Conservation (phyloP, 2,888 invertebrate species). For the Troides aeacus region DNA sequence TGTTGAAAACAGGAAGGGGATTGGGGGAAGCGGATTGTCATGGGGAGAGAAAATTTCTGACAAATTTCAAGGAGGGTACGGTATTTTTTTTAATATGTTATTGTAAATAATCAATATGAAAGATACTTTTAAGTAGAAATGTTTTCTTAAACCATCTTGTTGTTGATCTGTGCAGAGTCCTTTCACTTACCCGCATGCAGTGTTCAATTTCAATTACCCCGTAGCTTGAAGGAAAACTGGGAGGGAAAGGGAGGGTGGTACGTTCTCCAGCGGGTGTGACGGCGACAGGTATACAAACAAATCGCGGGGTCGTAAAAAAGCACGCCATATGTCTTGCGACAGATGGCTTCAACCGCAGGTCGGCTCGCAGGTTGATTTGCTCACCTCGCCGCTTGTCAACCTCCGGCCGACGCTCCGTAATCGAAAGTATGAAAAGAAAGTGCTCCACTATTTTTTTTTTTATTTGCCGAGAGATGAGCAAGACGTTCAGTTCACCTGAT, state of each 20-base stretch:
- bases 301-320: conserved; percentile 66
- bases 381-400: conserved; percentile 29
- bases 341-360: conserved; percentile 68
- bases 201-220: conserved; percentile 74
- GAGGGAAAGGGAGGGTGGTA: conserved; percentile 45
- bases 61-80: too few species aligned
- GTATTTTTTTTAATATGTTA: too few species aligned
- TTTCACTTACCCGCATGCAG: conserved; percentile 77
- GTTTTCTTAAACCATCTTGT: too few species aligned
- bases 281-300: conserved; percentile 64
- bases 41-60: too few species aligned
- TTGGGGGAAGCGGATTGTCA: too few species aligned
- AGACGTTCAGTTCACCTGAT: too few species aligned
- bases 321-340: conserved; percentile 70
- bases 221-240: conserved; percentile 68
- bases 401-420: neutral
- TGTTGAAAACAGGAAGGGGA: too few species aligned
- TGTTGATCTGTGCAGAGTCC: conserved; percentile 61
- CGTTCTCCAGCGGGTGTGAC: conserved; percentile 35
- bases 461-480: too few species aligned
- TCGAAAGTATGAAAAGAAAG: too few species aligned
- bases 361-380: conserved; percentile 53
- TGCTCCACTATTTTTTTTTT: too few species aligned
- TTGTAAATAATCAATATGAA: too few species aligned
- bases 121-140: too few species aligned